Percentiles rank a stretch among this genome's conserved stretches.
These are phyloP conservation scores for Muraenolepis orangiensis DNA, from an alignment of 2,797 vertebrate species.

Conservation along the genomic window DNA sequence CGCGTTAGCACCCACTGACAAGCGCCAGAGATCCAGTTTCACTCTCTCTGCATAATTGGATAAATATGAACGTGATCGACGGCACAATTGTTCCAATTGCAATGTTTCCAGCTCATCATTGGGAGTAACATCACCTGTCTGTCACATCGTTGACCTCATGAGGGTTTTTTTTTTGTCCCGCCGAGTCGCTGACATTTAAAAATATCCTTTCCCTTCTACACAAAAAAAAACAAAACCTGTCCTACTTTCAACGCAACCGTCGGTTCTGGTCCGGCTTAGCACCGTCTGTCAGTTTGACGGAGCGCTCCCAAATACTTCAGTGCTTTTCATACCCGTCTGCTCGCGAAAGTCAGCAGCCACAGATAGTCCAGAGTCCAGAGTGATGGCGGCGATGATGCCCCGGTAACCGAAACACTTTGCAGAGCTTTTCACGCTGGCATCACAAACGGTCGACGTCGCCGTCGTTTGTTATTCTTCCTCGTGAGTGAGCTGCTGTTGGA, in stretches of 20 bases:
- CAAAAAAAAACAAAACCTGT: too few species aligned
- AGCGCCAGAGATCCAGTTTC: slow-evolving; percentile 38
- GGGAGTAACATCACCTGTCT: slow-evolving; percentile 22
- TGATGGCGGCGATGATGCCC: slow-evolving; percentile 42
- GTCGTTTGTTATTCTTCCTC: slow-evolving; percentile 39
- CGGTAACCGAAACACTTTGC: slow-evolving; percentile 37
- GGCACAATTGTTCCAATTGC: slow-evolving; percentile 20
- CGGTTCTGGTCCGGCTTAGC: slow-evolving; percentile 45
- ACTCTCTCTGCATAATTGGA: slow-evolving; percentile 36
- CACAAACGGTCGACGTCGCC: slow-evolving; percentile 31
- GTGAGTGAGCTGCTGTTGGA: slow-evolving; percentile 40
- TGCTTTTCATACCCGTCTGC: slow-evolving; percentile 45
- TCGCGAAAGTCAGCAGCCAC: slow-evolving; percentile 27
- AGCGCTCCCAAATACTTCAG: slow-evolving; percentile 52
- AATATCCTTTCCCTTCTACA: slow-evolving; percentile 44
- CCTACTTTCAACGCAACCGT: slow-evolving; percentile 1
- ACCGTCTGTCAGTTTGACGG: slow-evolving; percentile 53
- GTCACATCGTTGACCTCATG: slow-evolving; percentile 20
- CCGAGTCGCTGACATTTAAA: slow-evolving; percentile 50
- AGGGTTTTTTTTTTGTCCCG: slow-evolving; percentile 22
- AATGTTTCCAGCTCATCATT: slow-evolving; percentile 16
- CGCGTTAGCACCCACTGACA: slow-evolving; percentile 27
- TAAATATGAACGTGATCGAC: slow-evolving; percentile 38
- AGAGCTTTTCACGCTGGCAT: slow-evolving; percentile 37
- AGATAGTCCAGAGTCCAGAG: slow-evolving; percentile 37